Base-by-base conservation (phyloP, 2,888 invertebrate genomes). In the Anodontia alba region DNA sequence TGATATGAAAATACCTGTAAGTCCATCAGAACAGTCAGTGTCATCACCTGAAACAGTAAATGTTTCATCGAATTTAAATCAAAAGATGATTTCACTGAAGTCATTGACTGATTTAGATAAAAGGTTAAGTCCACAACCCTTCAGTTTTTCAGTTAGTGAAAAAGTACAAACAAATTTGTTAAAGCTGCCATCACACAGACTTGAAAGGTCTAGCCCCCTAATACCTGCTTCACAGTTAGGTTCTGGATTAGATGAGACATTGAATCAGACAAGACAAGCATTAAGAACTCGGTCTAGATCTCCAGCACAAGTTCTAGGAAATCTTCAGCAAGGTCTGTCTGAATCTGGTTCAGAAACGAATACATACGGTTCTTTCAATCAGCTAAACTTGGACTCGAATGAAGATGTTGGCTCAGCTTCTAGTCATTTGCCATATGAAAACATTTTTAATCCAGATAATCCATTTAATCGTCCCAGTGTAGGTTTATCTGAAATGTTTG, bases 371-470 rank as follows among this genome's bases (percentile, higher is more conserved):
- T n/a, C n/a, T n/a, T n/a, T 38, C 7, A 38, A 8, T 12, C 38
- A 5, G 5, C 7, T 38, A 38, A 38, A 38, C 38, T 38, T 38
- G 5, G 38, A 12, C 12, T 12, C 12, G 38, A 23, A 1, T 62
- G 62, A 62, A 3, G 62, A 62, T 12, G 26, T 10, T 33, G 20
- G 17, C 12, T 31, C 62, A 33, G 20, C 10, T 33, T 20, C 62
- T 62, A 62, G 62, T 62, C 62, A 62, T 62, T 62, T 62, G 29
- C 62, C 62, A 31, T 62, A 62, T 62, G 62, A 62, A 8, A 62
- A 62, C 17, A 62, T 62, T 33, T 62, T 33, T 23, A 62, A 62
- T 20, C 31, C 62, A 33, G 29, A 33, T 20, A 62, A 29, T 20
- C 62, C 62, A 62, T 12, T n/a, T 17, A 62, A 33, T 62, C 62